Base-by-base conservation (phyloP, 2,797 vertebrate species). In the Loris lydekkerianus region DNA sequence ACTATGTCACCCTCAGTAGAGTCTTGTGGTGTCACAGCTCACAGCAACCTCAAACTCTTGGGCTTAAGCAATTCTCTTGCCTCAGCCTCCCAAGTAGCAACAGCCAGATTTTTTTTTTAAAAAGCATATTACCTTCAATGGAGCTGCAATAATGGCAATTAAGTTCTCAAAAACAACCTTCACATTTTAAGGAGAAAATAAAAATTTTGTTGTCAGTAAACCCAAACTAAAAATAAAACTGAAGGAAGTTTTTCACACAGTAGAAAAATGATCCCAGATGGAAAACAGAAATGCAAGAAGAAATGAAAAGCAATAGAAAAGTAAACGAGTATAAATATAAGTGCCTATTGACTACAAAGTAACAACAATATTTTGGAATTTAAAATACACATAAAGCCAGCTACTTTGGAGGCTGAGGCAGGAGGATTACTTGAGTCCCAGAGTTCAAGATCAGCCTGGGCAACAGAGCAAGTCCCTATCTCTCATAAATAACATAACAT, bases 161-260 rank as follows among this genome's bases (percentile, higher is more conserved):
- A 60, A 67, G 46, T 63, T 78, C 93, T 81, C 58, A 31, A 80
- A 86, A 89, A 96, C 60, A 72, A n/a, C 63, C 61, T 76, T 86
- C 60, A 29, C n/a, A 83, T 81, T 37, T 60, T 80, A 85, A 83
- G 56, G 1, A 23, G 6, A 27, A 2, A 46, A 56, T 75, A 34
- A 20, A 81, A 6, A 15, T 9, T 46, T 80, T 92, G 7, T 60
- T 90, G 25, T 93, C 25, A 80, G 34, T 34, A 91, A 7, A 93
- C 15, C 5, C 27, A 46, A 23, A 89, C 56, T 91, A 86, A 91
- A 91, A 89, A 7, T 67, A 93, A 91, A n/a, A 63, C 21, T 76
- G 15, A 77, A 61, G 1, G 31, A 8, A 29, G 1, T 49, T 27
- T 53, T 97, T 86, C 43, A 91, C 34, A 75, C 7, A 92, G 43